Base-by-base conservation (phyloP, 2,888 invertebrate species). In the Melinaea menophilus region DNA sequence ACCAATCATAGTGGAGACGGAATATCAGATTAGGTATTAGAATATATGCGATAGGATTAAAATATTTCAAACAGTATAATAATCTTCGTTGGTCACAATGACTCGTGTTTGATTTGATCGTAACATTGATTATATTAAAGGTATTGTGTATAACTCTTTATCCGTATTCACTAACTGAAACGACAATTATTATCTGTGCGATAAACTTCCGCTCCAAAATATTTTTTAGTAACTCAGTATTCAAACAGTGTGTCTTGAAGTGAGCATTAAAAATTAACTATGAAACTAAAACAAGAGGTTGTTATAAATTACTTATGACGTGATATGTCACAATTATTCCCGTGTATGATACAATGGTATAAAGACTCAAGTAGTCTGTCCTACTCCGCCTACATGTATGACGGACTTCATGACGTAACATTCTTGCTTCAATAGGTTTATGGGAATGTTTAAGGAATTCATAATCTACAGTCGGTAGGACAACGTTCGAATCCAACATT, bases 371-470 rank as follows among this genome's bases (percentile, higher is more conserved):
- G 58, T 61, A 59, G 63, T 63, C 63, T 64, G 66, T 41, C 64
- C 66, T 62, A 67, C 62, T 62, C 59, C 66, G 66, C 66, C 66
- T 58, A 67, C 66, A 57, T 59, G 56, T 45, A 60, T 62, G 64
- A 55, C 47, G 55, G 51, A 31, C 31, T 51, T 51, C 31, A 51
- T 51, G 51, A 51, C 51, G 12, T 55, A 45, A 58, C 64, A 64
- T 64, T 64, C 64, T n/a, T 51, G 48, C 34, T 48, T 47, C 45
- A 58, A 58, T 46, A 58, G 9, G 22, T n/a, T 56, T 41, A 37
- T 56, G 56, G 56, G n/a, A 56, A 56, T 56, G 37, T 56, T 35
- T 56, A 37, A 37, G 37, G n/a, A 13, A 35, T 22, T 35, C n/a
- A 34, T 34, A 13, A 37, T 56, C 12, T 5, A 45, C 41, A 55